Conservation (phyloP, 2,797 vertebrate species). For the Siniperca scherzeri region DNA sequence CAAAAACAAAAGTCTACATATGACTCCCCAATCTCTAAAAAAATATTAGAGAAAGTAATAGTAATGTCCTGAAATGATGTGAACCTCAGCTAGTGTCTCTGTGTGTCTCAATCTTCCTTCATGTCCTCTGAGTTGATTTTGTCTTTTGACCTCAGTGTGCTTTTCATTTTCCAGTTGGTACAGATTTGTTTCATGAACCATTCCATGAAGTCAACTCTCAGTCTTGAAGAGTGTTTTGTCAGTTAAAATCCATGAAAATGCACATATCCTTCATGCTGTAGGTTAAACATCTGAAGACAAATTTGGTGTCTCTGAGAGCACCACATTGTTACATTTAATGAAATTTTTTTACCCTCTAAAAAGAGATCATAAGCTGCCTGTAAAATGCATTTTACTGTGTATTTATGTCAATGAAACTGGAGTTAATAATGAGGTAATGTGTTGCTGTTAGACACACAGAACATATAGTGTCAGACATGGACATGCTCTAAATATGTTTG, state of each 20-base stretch:
- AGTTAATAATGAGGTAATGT: slow-evolving; percentile 20
- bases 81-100: background rate
- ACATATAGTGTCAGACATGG: background rate
- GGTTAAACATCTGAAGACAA: slow-evolving; percentile 3
- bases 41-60: background rate
- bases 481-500: slow-evolving; percentile 5
- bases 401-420: slow-evolving; percentile 50
- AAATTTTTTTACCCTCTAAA: slow-evolving; percentile 13
- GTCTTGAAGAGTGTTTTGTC: background rate
- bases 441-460: slow-evolving; percentile 16
- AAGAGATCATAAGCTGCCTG: slow-evolving; percentile 47
- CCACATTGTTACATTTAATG: slow-evolving; percentile 33
- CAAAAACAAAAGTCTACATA: background rate
- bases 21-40: background rate
- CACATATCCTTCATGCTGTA: slow-evolving; percentile 14
- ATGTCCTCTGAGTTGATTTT: background rate
- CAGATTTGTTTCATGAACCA: slow-evolving; percentile 3
- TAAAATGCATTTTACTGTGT: slow-evolving; percentile 18
- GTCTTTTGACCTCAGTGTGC: background rate
- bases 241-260: slow-evolving; percentile 16
- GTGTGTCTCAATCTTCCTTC: slow-evolving; percentile 7
- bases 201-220: slow-evolving; percentile 43
- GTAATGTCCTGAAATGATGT: background rate
- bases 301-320: slow-evolving; percentile 16
- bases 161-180: background rate